phyloP scores from a whole-genome alignment of 2,113 vertebrate genomes.

The Oxyruncus cristatus region DNA sequence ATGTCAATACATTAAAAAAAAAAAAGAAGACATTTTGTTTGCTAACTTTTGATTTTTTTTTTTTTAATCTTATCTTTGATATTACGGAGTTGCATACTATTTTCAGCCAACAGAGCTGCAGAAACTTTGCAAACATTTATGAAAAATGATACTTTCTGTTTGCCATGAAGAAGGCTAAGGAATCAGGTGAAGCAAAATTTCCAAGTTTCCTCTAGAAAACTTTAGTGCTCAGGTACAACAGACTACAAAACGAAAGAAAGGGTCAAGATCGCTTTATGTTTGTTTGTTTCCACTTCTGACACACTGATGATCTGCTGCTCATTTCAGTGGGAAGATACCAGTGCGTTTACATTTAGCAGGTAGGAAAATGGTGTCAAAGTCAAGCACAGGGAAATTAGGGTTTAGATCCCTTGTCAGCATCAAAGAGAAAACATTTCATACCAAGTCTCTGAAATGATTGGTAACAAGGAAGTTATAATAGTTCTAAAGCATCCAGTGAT shows the following conservation, averaged over 20 bases:
- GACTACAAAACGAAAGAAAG: background rate
- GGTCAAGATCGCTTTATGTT: background rate
- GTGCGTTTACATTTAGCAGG: background rate
- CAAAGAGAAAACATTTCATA: background rate
- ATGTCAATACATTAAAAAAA: too few species aligned
- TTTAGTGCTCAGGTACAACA: background rate
- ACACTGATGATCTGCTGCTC: background rate
- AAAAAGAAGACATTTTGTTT: too few species aligned
- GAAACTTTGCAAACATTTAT: background rate
- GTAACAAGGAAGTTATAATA: background rate
- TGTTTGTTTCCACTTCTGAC: background rate
- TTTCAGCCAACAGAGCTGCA: background rate
- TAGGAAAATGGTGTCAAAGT: background rate
- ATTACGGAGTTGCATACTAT: background rate
- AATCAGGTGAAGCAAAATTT: background rate
- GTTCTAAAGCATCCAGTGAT: background rate
- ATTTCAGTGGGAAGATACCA: background rate
- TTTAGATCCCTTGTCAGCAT: background rate
- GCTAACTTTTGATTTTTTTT: too few species aligned
- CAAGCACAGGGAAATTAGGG: background rate
- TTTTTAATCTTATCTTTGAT: background rate
- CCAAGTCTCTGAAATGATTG: background rate
- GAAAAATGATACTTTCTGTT: background rate
- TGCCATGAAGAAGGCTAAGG: background rate
- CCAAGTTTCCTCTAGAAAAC: background rate